A percentile compares a stretch with the other conserved stretches of the same genome.
Conservation (phyloP, 2,888 invertebrate genomes). For the Fragum sueziense region DNA sequence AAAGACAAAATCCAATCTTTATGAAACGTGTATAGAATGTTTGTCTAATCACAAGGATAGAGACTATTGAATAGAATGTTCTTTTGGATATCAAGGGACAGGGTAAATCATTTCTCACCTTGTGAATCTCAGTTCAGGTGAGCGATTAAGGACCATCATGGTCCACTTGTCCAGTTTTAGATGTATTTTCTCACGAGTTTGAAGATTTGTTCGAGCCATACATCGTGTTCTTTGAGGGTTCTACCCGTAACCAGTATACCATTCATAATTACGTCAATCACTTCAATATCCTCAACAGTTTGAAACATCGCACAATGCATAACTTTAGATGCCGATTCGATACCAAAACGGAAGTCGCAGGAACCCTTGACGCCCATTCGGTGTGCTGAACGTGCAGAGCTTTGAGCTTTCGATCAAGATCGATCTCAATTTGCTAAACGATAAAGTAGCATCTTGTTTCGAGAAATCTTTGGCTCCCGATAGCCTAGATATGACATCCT, state of each 20-base stretch:
- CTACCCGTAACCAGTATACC: not conserved
- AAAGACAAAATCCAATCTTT: too few relatives aligned
- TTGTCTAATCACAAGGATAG: too few relatives aligned
- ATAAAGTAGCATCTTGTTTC: not conserved
- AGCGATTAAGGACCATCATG: too few relatives aligned
- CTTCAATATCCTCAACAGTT: not conserved
- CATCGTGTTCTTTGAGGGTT: not conserved
- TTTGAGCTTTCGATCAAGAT: not conserved
- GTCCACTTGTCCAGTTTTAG: too few relatives aligned
- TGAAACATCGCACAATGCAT: not conserved
- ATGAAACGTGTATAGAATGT: too few relatives aligned
- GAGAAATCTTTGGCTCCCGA: not conserved
- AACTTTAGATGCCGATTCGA: not conserved
- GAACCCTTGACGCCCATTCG: not conserved
- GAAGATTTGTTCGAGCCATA: not conserved
- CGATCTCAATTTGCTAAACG: not conserved
- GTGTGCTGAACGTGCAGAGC: not conserved
- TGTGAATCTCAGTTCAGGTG: too few relatives aligned
- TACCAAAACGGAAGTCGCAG: not conserved
- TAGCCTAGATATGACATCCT: not conserved
- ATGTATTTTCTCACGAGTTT: not conserved
- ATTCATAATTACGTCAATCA: not conserved
- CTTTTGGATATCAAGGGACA: too few relatives aligned
- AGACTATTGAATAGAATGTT: too few relatives aligned
- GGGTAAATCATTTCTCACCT: too few relatives aligned